These are phyloP conservation scores for Mastigias papua DNA, from an alignment of 30 jellyfish, hydroid and myxozoan genomes.

Conservation along the genomic window DNA sequence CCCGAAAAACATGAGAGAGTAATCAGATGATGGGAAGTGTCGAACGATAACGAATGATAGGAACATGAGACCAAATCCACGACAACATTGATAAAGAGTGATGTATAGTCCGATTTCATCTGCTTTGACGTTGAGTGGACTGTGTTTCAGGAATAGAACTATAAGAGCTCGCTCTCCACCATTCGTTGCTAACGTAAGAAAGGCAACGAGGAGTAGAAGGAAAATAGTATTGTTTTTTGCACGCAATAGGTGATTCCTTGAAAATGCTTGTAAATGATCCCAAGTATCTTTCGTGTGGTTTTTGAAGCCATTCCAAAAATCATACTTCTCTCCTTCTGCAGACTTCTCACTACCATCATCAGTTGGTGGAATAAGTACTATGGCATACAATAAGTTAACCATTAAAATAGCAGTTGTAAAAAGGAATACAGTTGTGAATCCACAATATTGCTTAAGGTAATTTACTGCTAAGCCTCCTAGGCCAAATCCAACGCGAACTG, in stretches of 20 bases:
- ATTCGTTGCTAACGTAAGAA: constrained; percentile 19
- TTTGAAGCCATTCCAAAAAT: not conserved
- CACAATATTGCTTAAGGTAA: constrained; percentile 12
- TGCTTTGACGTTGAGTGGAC: constrained; percentile 44
- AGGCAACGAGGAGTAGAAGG: constrained; percentile 38
- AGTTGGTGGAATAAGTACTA: constrained; percentile 5
- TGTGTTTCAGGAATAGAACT: constrained; percentile 38
- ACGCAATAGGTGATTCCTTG: constrained; percentile 1
- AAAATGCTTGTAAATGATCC: not conserved
- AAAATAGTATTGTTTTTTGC: not conserved
- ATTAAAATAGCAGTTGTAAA: not conserved
- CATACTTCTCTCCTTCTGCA: not conserved
- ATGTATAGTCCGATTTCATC: constrained; percentile 48
- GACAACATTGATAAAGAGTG: constrained; percentile 2
- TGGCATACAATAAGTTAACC: constrained; percentile 25
- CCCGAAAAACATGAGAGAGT: not conserved
- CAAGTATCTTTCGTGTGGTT: not conserved
- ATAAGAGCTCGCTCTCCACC: constrained; percentile 47
- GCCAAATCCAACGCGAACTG: constrained; percentile 28
- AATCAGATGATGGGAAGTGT: constrained; percentile 31
- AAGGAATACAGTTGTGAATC: constrained; percentile 30
- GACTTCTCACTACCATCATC: not conserved
- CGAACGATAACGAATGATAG: constrained; percentile 20
- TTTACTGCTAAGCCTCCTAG: constrained; percentile 34
- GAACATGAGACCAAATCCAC: constrained; percentile 45